Percentiles rank a stretch among this genome's conserved stretches.
These are phyloP conservation scores for Thomomys bottae DNA, from an alignment of 2,113 vertebrate genomes.

Conservation along the genomic window DNA sequence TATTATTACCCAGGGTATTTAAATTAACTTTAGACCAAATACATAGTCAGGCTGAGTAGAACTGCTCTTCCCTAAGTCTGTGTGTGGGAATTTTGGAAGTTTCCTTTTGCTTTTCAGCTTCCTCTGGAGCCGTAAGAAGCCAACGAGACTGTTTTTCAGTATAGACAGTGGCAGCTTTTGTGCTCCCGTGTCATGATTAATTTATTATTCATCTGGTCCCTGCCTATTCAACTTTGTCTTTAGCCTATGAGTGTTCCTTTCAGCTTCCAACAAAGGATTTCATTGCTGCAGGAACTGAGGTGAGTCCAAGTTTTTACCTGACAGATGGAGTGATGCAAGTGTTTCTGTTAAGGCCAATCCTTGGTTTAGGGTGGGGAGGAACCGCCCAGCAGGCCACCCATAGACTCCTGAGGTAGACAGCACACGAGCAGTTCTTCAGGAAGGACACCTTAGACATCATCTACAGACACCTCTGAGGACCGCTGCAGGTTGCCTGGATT, in stretches of 20 bases:
- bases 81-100: slow-evolving; percentile 1
- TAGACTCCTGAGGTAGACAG: background rate
- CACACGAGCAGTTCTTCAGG: background rate
- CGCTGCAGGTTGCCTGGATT: background rate
- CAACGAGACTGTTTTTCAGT: slow-evolving; percentile 42
- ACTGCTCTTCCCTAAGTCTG: background rate
- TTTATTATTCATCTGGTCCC: slow-evolving; percentile 64
- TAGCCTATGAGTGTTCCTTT: slow-evolving; percentile 67
- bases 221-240: slow-evolving; percentile 68
- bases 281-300: slow-evolving; percentile 76
- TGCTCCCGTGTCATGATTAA: slow-evolving; percentile 63
- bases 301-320: slow-evolving; percentile 79
- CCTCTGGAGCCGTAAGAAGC: background rate
- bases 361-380: slow-evolving; percentile 61
- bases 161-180: slow-evolving; percentile 34
- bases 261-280: slow-evolving; percentile 75
- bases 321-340: slow-evolving; percentile 75
- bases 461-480: background rate
- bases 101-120: slow-evolving; percentile 37
- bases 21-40: background rate
- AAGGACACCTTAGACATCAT: background rate
- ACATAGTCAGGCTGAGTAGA: background rate
- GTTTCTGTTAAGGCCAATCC: slow-evolving; percentile 73
- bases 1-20: background rate
- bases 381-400: slow-evolving; percentile 51